Conservation (phyloP, 2,797 vertebrate genomes). For the Selene dorsalis region DNA sequence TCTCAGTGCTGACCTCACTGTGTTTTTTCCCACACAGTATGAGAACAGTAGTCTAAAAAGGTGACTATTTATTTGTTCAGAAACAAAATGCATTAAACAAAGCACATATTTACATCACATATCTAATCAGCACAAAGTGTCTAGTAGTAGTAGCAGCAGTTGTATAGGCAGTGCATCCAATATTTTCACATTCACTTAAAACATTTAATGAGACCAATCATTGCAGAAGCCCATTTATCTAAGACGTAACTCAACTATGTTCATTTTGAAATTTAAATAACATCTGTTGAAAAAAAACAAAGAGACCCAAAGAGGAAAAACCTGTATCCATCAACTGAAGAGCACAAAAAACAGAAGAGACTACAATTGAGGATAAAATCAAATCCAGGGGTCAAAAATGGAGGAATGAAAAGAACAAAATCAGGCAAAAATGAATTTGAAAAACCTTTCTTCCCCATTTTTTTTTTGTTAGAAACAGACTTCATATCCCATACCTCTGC, state of each 20-base stretch:
- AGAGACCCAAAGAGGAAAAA: background rate
- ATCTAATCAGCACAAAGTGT: too few species aligned
- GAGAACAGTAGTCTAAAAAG: background rate
- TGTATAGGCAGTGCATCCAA: too few species aligned
- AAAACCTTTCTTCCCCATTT: background rate
- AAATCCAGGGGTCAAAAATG: background rate
- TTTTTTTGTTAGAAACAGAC: background rate
- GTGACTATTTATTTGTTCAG: background rate
- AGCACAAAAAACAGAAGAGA: background rate
- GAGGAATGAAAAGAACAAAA: background rate
- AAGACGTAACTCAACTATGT: background rate
- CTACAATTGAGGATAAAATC: background rate
- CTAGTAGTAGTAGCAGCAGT: too few species aligned
- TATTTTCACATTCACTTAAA: background rate
- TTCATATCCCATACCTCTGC: background rate
- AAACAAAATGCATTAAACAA: background rate
- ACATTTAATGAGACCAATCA: background rate
- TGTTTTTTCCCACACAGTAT: background rate
- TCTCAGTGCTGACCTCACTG: background rate
- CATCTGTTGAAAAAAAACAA: background rate
- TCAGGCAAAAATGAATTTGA: background rate
- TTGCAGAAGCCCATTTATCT: background rate
- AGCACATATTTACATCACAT: background rate
- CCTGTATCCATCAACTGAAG: background rate
- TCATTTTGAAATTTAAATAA: background rate